Evolutionary conservation across 2,797 vertebrate species (phyloP).

Genomic region (Notolepis coatsorum): DNA sequence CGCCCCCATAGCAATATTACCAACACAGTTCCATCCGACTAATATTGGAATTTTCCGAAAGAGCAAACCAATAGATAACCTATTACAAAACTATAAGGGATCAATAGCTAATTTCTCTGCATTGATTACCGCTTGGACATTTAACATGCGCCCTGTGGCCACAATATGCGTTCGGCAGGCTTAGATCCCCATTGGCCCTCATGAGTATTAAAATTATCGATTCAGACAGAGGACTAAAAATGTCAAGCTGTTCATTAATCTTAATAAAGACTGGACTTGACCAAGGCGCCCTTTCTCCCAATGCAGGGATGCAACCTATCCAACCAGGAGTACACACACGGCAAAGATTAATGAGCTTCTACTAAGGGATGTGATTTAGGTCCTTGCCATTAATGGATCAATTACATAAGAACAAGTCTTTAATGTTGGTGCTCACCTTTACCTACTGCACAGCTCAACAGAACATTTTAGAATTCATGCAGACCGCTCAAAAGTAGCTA

Average conservation of each 20-base stretch:
- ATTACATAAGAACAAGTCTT: slow-evolving; percentile 57
- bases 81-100: slow-evolving; percentile 94
- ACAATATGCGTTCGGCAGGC: slow-evolving; percentile 84
- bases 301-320: slow-evolving; percentile 68
- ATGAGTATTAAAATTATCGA: slow-evolving; percentile 91
- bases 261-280: slow-evolving; percentile 86
- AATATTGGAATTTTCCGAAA: slow-evolving; percentile 94
- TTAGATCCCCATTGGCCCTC: slow-evolving; percentile 82
- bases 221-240: slow-evolving; percentile 88
- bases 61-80: slow-evolving; percentile 97
- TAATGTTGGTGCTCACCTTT: slow-evolving; percentile 41
- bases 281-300: slow-evolving; percentile 68
- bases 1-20: slow-evolving; percentile 71
- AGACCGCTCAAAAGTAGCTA: slow-evolving; percentile 4
- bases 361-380: slow-evolving; percentile 64
- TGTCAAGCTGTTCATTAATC: slow-evolving; percentile 92
- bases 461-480: slow-evolving; percentile 36
- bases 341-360: slow-evolving; percentile 73
- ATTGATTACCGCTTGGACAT: slow-evolving; percentile 96
- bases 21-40: slow-evolving; percentile 89
- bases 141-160: slow-evolving; percentile 90
- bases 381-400: slow-evolving; percentile 66
- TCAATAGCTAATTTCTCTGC: slow-evolving; percentile 98
- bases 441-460: slow-evolving; percentile 23
- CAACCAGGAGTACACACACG: slow-evolving; percentile 61